A percentile compares a stretch with the other conserved stretches of the same genome.
Evolutionary conservation across 1,140 invertebrate genomes (phyloP).

Genomic region (Halesus radiatus): DNA sequence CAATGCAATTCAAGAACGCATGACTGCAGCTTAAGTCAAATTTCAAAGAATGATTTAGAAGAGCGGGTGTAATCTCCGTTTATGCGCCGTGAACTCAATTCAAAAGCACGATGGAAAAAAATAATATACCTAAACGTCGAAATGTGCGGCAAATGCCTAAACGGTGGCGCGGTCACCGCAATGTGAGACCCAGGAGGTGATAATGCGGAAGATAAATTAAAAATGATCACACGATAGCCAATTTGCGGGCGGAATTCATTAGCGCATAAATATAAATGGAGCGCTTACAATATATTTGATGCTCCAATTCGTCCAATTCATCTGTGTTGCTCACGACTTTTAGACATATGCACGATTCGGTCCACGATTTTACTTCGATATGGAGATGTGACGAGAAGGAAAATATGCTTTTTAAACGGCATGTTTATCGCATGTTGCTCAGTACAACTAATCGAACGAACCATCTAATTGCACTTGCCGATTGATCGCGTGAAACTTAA

Average conservation of each 20-base stretch:
- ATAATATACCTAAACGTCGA: background rate
- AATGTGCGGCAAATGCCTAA: no score
- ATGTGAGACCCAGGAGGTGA: constrained; percentile 13
- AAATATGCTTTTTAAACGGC: constrained; percentile 15
- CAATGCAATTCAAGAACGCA: background rate
- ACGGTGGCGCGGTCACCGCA: background rate
- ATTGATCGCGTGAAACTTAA: constrained; percentile 49
- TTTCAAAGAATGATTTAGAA: background rate
- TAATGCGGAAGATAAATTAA: constrained; percentile 58
- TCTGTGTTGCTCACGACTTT: constrained; percentile 36
- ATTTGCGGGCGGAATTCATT: constrained; percentile 56
- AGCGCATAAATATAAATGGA: constrained; percentile 50
- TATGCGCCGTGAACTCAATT: constrained; percentile 24
- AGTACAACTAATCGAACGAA: constrained; percentile 31
- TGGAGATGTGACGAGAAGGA: constrained; percentile 26
- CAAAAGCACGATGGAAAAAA: background rate
- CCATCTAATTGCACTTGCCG: constrained; percentile 47
- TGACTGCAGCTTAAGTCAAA: background rate
- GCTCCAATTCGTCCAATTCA: constrained; percentile 51
- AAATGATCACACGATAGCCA: constrained; percentile 57
- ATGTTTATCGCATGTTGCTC: constrained; percentile 29
- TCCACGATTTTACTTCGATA: constrained; percentile 43
- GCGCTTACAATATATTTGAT: constrained; percentile 13
- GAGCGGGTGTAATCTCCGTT: constrained; percentile 13
- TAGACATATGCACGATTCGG: constrained; percentile 13